Evolutionary conservation across 1,140 invertebrate species (phyloP), one percentile per base, ranked within the genome.

Genomic region (Drosophila persimilis): DNA sequence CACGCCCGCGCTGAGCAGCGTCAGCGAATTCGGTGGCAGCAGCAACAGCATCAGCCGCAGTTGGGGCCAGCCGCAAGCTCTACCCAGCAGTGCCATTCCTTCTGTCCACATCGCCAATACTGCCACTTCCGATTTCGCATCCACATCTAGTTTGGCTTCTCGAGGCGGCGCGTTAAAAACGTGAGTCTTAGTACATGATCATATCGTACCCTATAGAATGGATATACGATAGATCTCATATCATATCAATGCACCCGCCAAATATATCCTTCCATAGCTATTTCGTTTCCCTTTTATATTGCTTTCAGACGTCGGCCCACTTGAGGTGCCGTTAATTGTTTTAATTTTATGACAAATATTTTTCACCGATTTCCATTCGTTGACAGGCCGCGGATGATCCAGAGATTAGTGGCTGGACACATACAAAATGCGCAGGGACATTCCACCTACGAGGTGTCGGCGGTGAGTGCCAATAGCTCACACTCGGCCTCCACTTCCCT

Each of bases 391-490:
- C 91, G 93, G 31, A 93, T 92, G 51, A 92, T 94, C 17, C 93
- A 93, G 56, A 91, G 93, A 45, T 86, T 95, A 60, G 93, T 95
- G 45, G 94, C 94, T 26, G 95, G 94, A 53, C 94, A 95, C 78
- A 91, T 95, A 15, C 90, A 91, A 60, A 89, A 90, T 54, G 56
- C 90, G 2, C 85, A 90, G 58, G 81, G 85, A 3, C 81, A 83
- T 50, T 84, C 88, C 43, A 88, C 79, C 6, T 90, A 80, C 47
- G 79, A 88, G 48, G 76, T 90, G 47, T 90, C 90, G 9, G 69
- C 89, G 6, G 83, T 90, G 31, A 79, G 74, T 13, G 22, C 62
- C n/a, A 90, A 89, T 29, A 91, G 86, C 70, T 74, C 71, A 15
- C 24, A 73, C 39, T 11, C 79, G 6, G 41, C 47, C 3, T 45